Percentiles rank a stretch among this genome's conserved stretches.
phyloP scores from a whole-genome alignment of 1,140 invertebrate genomes.

The Macrobrachium rosenbergii region DNA sequence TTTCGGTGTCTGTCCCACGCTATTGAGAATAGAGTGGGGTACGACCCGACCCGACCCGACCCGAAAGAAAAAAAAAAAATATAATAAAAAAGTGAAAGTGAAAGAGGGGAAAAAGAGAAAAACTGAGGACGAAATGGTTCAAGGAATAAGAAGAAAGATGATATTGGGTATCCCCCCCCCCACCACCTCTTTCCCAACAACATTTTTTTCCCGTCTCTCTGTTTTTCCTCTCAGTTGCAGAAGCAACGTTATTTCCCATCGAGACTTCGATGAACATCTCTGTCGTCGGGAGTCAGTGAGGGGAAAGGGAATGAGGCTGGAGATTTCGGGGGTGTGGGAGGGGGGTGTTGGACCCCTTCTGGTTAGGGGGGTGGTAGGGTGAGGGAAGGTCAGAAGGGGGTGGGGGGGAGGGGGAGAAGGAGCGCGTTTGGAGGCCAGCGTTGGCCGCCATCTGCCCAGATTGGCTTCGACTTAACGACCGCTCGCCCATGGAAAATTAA shows the following conservation, averaged over 20 bases:
- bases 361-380: not conserved
- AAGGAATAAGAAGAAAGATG: slow-evolving; percentile 1
- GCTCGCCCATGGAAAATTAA: slow-evolving; percentile 60
- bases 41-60: not conserved
- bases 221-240: not conserved
- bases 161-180: not conserved
- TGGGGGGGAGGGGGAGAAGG: not conserved
- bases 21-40: not conserved
- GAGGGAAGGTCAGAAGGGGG: not conserved
- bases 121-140: not conserved
- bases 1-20: not conserved
- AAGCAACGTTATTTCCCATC: slow-evolving; percentile 3
- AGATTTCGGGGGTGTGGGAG: not conserved
- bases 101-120: not conserved
- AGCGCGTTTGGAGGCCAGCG: not conserved
- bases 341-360: not conserved
- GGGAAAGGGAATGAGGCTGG: slow-evolving; percentile 1
- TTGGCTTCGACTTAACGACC: slow-evolving; percentile 57
- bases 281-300: not conserved
- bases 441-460: slow-evolving; percentile 53
- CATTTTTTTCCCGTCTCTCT: not conserved
- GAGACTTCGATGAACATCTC: slow-evolving; percentile 29
- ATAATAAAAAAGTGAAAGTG: not conserved
- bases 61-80: not conserved
- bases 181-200: not conserved